Conservation (phyloP, 2,113 vertebrate genomes). For the Grammomys surdaster region DNA sequence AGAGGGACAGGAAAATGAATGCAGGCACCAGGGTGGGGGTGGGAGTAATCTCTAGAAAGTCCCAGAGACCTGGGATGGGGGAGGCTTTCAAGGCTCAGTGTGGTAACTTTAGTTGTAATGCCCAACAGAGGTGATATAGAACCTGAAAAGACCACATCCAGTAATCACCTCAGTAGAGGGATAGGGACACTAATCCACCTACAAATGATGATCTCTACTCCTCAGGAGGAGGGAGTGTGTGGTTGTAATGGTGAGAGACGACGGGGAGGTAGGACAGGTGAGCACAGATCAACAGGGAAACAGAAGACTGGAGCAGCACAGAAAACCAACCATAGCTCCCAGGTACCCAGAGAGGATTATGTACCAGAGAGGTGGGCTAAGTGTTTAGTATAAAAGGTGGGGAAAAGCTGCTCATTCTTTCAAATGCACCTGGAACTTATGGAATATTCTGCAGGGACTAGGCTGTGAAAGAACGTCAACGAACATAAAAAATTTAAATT, state of each 20-base stretch:
- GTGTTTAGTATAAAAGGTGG: background rate
- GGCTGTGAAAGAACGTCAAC: background rate
- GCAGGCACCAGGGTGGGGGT: too few relatives aligned
- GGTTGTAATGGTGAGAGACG: background rate
- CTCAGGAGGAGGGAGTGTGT: background rate
- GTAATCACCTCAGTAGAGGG: too few relatives aligned
- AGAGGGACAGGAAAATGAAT: too few relatives aligned
- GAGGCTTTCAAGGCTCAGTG: too few relatives aligned
- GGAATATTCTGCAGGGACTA: background rate
- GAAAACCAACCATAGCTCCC: background rate
- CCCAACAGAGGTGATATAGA: too few relatives aligned
- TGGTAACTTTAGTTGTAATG: too few relatives aligned
- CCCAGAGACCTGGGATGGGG: too few relatives aligned
- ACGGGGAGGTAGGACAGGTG: background rate
- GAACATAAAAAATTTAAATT: background rate
- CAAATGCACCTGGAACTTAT: background rate
- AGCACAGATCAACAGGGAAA: background rate
- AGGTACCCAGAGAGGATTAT: background rate
- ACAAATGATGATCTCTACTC: background rate
- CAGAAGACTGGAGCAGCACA: background rate
- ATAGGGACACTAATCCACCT: too few relatives aligned
- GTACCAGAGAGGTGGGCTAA: background rate
- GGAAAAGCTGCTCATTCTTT: background rate
- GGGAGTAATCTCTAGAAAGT: too few relatives aligned
- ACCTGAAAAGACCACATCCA: too few relatives aligned